Conservation (phyloP, 2,888 invertebrate species). For the Heliconius ethilla region DNA sequence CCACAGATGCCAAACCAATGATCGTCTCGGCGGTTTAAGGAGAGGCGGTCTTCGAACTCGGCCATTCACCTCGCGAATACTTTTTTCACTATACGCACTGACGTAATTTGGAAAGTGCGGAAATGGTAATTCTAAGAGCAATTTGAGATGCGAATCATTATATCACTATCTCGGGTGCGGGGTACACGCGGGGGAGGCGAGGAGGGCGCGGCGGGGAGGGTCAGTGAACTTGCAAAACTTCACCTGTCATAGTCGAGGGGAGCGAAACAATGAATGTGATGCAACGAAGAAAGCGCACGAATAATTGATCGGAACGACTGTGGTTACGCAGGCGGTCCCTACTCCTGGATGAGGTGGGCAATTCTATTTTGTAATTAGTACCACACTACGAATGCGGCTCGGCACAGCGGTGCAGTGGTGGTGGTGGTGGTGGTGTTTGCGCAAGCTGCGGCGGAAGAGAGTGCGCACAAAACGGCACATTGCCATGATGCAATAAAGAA, state of each 20-base stretch:
- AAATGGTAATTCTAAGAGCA: constrained; percentile 72
- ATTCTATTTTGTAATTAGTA: constrained; percentile 61
- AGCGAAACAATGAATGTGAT: constrained; percentile 62
- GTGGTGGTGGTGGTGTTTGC: constrained; percentile 57
- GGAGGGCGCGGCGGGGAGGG: constrained; percentile 64
- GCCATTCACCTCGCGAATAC: constrained; percentile 69
- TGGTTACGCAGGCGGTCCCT: constrained; percentile 48
- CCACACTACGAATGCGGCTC: constrained; percentile 60
- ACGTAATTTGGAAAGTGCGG: constrained; percentile 80
- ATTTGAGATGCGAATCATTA: constrained; percentile 66
- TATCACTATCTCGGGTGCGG: constrained; percentile 68
- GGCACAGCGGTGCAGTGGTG: constrained; percentile 47
- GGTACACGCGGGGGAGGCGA: constrained; percentile 52
- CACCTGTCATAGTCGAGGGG: constrained; percentile 71
- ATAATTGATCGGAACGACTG: constrained; percentile 51
- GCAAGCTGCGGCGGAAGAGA: constrained; percentile 77
- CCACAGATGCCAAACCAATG: constrained; percentile 72
- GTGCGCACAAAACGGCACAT: constrained; percentile 74
- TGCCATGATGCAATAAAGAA: constrained; percentile 79
- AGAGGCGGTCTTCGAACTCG: constrained; percentile 60
- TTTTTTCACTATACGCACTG: constrained; percentile 65
- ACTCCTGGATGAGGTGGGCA: constrained; percentile 51
- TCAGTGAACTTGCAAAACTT: constrained; percentile 79
- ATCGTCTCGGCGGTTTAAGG: constrained; percentile 61
- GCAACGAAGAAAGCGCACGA: constrained; percentile 71